A percentile compares a stretch with the other conserved stretches of the same genome.
These are phyloP conservation scores for Pyrgus malvae DNA, from an alignment of 2,888 invertebrate species.

Conservation along the genomic window DNA sequence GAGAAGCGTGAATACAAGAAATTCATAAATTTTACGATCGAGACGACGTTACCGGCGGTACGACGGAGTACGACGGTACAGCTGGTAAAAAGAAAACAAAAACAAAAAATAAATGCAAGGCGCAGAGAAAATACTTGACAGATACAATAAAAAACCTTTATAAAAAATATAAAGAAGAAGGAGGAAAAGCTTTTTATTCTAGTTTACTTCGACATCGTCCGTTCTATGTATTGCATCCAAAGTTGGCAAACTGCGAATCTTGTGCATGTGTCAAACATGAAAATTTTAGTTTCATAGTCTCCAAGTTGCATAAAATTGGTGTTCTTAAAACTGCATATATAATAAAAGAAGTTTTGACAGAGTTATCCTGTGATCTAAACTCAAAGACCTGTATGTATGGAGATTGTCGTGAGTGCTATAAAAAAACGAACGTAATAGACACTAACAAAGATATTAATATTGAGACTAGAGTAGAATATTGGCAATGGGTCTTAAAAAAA, in stretches of 20 bases:
- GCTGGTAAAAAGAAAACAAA: background rate
- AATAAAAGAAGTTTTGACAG: background rate
- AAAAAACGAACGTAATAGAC: too few relatives aligned
- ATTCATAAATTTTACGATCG: background rate
- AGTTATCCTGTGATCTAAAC: too few relatives aligned
- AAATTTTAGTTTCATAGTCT: background rate
- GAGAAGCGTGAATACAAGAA: slow-evolving; percentile 6
- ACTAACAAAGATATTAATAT: too few relatives aligned
- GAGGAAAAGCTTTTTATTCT: background rate
- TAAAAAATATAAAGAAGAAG: background rate
- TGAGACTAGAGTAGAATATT: too few relatives aligned
- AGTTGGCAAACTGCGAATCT: background rate
- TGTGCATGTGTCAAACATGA: background rate
- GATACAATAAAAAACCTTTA: background rate
- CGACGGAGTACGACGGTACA: too few relatives aligned
- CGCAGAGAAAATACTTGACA: background rate
- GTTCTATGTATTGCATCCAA: background rate
- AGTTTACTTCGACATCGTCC: background rate
- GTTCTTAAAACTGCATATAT: too few relatives aligned
- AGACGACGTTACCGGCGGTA: background rate
- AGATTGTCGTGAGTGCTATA: too few relatives aligned
- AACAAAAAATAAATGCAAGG: background rate
- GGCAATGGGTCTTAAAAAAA: too few relatives aligned
- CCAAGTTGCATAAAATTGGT: too few relatives aligned
- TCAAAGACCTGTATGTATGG: too few relatives aligned